phyloP scores from a whole-genome alignment of 92 coral and sea anemone species.

The Parazoanthus atlanticus region DNA sequence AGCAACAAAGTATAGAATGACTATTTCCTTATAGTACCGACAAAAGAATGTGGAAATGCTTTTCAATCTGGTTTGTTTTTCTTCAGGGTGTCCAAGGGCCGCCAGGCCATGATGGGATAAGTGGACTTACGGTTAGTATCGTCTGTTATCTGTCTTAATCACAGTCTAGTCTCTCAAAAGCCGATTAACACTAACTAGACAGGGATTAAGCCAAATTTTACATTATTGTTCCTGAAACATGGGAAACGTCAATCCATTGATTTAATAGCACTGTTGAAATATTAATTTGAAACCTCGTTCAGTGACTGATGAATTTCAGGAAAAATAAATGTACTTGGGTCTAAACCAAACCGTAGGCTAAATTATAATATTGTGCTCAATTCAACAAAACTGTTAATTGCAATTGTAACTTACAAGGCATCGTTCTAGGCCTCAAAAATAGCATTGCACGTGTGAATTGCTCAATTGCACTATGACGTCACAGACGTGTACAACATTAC shows the following conservation, averaged over 20 bases:
- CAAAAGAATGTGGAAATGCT: background rate
- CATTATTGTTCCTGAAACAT: background rate
- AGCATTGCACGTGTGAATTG: too few relatives aligned
- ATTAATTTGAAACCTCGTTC: background rate
- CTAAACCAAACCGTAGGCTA: background rate
- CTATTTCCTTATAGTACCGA: background rate
- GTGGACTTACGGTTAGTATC: conserved; percentile 5
- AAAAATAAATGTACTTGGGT: too few relatives aligned
- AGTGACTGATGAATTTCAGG: background rate
- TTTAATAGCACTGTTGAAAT: too few relatives aligned
- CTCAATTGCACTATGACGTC: too few relatives aligned
- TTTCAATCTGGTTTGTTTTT: background rate
- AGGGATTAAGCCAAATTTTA: background rate
- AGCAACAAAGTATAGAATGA: background rate
- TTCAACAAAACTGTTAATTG: too few relatives aligned
- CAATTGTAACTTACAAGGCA: background rate
- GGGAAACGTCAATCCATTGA: background rate
- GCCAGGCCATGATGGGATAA: conserved; percentile 11
- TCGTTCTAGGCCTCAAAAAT: too few relatives aligned
- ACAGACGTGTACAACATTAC: too few relatives aligned
- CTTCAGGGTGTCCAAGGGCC: conserved; percentile 33
- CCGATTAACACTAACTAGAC: background rate
- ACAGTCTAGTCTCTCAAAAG: background rate
- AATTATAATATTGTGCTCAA: too few relatives aligned
- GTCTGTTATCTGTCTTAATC: background rate